phyloP scores from a whole-genome alignment of 2,113 vertebrate species.

The Eurypyga helias region DNA sequence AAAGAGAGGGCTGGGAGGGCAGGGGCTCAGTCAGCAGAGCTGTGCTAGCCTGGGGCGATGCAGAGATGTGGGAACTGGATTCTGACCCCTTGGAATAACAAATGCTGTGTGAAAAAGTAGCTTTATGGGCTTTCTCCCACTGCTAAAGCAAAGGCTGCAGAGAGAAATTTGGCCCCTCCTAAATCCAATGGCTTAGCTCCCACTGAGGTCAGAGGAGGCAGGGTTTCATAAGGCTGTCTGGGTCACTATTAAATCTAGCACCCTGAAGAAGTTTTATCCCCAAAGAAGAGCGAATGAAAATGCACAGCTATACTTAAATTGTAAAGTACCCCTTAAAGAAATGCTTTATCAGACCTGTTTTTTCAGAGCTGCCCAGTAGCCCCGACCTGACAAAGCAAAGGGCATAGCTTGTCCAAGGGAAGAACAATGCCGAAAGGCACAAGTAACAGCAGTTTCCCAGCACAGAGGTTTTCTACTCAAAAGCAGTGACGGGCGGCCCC shows the following conservation, averaged over 20 bases:
- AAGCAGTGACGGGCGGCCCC: accelerated
- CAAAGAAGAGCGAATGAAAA: neutral
- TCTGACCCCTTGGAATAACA: neutral
- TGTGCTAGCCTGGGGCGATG: accelerated
- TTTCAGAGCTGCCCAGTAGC: neutral
- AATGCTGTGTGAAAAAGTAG: accelerated
- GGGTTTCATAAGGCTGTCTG: neutral
- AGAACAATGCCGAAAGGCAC: accelerated
- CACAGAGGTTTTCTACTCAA: neutral
- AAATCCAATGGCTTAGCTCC: neutral
- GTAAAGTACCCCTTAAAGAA: neutral
- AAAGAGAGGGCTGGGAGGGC: neutral
- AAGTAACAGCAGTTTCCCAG: neutral
- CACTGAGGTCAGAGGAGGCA: neutral
- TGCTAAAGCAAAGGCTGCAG: neutral
- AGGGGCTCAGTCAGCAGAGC: neutral
- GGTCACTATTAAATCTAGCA: neutral
- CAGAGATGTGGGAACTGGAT: neutral
- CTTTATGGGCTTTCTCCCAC: neutral
- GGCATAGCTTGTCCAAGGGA: neutral
- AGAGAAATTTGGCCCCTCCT: neutral
- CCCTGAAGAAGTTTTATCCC: neutral
- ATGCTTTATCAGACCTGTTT: neutral
- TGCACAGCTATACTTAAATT: neutral
- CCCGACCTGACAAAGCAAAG: accelerated